Conservation (phyloP, 2,113 vertebrate genomes). For the Elephas maximus region DNA sequence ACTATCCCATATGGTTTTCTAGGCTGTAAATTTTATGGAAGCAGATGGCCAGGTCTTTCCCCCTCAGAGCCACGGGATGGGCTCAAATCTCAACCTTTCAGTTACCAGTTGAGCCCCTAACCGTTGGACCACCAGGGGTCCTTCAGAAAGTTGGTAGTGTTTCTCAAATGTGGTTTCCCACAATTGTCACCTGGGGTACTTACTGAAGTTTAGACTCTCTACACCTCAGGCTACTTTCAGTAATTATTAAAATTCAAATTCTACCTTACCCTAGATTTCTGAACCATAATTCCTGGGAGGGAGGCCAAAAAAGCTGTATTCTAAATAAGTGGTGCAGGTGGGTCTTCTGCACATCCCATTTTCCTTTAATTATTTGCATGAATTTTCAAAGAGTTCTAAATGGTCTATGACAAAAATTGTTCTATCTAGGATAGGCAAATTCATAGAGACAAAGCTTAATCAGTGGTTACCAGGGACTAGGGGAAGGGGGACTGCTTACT, state of each 20-base stretch:
- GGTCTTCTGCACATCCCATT: not conserved
- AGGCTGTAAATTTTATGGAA: not conserved
- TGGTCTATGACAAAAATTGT: not conserved
- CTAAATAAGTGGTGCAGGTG: constrained; percentile 1
- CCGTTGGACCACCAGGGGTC: not conserved
- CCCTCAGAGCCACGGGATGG: not conserved
- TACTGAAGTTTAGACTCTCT: not conserved
- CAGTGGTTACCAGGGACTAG: not conserved
- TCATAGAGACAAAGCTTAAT: not conserved
- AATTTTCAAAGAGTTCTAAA: constrained; percentile 20
- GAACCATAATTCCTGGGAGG: constrained; percentile 13
- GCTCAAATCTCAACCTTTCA: not conserved
- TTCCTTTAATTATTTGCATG: not conserved
- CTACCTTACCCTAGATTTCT: not conserved
- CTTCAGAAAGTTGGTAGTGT: not conserved
- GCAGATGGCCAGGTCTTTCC: not conserved
- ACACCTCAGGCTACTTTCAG: not conserved
- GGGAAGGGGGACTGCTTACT: not conserved
- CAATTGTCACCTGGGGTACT: not conserved
- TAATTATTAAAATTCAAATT: constrained; percentile 6
- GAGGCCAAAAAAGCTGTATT: not conserved
- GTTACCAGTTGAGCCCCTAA: not conserved
- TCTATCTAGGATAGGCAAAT: not conserved
- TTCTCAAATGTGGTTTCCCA: constrained; percentile 29
- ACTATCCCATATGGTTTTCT: not conserved